Evolutionary conservation across 2,797 vertebrate genomes (phyloP).

Genomic region (Bothrops alternatus): DNA sequence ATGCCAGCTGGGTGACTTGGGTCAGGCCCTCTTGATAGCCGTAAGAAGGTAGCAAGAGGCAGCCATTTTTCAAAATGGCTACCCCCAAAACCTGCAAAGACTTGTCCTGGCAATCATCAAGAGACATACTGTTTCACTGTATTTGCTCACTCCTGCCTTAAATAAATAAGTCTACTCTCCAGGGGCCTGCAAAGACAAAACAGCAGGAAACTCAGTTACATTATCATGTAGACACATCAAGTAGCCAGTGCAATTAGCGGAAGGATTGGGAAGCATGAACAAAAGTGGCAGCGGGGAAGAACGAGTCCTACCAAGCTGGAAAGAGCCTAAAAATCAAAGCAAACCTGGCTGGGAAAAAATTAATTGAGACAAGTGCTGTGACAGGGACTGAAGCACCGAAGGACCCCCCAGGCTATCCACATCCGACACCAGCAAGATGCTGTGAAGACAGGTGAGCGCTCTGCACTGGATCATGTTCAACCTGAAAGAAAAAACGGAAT

Average conservation of each 20-base stretch:
- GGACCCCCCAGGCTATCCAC: slow-evolving; percentile 85
- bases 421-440: slow-evolving; percentile 86
- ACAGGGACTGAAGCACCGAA: slow-evolving; percentile 81
- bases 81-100: not conserved
- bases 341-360: slow-evolving; percentile 82
- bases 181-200: not conserved
- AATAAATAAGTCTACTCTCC: not conserved
- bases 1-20: not conserved
- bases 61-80: not conserved
- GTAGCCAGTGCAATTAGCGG: not conserved
- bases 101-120: not conserved
- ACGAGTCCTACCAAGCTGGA: not conserved
- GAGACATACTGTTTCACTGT: too few species aligned
- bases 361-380: slow-evolving; percentile 85
- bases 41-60: not conserved
- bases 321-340: not conserved
- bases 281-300: not conserved
- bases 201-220: not conserved
- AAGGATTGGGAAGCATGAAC: not conserved
- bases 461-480: slow-evolving; percentile 87
- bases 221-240: not conserved
- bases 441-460: slow-evolving; percentile 91
- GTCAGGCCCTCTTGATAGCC: not conserved
- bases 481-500: slow-evolving; percentile 66
- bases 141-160: not conserved